Base-by-base conservation (phyloP, 2,888 invertebrate genomes). In the Eupithecia dodoneata region DNA sequence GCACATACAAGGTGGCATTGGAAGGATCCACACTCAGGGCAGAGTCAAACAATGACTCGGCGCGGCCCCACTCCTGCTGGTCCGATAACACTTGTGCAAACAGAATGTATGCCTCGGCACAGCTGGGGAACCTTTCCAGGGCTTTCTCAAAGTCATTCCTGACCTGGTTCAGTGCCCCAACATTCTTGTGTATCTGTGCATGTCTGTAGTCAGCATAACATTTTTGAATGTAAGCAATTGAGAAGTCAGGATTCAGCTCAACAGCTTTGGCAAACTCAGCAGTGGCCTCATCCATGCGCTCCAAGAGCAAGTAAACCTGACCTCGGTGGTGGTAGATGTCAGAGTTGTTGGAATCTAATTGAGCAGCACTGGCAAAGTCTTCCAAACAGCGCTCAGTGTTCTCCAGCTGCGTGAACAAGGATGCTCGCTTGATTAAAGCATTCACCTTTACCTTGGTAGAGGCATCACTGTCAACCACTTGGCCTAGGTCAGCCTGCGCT, bases 301-400 rank as follows among this genome's bases (percentile, higher is more conserved):
- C 98, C 86, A 98, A 92, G 71, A 99, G 92, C 80, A 99, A 94
- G 88, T 98, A 96, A 10, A 99, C 97, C 96, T 99, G 97, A 73
- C 99, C 99, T 80, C 99, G 95, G 87, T 99, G 99, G 90, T 99
- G 98, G 91, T 97, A 99, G 74, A 99, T 97, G 90, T 99, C 99
- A 42, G 97, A 96, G 90, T 98, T 98, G 52, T 97, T 95, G 0
- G 98, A 96, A 85, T 98, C 97, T 71, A 98, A 89, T 85, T 96
- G 94, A 66, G 97, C 96, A 52, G 99, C 99, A 82, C 90, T 93
- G 18, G 96, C 96, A 91, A 99, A 99, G 90, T 98, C 98, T 74
- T 96, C 96, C 83, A 98, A 94, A 82, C 98, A 98, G 80, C 96
- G 96, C 63, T 96, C 97, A 55, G 96, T 95, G 80, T 97, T 96